These are phyloP conservation scores for Ormyrus thymus DNA, from an alignment of 2,888 invertebrate genomes.

Conservation along the genomic window DNA sequence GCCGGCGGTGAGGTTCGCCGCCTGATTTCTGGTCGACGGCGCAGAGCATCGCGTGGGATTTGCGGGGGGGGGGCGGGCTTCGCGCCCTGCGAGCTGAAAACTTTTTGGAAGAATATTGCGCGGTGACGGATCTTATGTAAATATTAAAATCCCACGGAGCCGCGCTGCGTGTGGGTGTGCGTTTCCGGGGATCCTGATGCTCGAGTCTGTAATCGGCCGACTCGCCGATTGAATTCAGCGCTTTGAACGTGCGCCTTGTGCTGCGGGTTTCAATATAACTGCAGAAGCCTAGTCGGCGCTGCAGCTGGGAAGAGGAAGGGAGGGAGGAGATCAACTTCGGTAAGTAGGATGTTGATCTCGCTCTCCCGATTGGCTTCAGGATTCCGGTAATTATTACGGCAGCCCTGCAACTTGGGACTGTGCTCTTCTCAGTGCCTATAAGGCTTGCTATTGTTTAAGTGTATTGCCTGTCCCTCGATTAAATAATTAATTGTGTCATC, in stretches of 20 bases:
- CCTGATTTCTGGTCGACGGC: too few relatives aligned
- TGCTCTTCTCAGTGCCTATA: neutral
- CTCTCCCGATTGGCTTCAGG: constrained; percentile 4
- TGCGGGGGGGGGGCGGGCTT: too few relatives aligned
- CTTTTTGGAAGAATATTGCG: too few relatives aligned
- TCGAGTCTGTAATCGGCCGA: constrained; percentile 14
- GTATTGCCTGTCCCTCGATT: neutral
- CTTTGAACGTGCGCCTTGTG: neutral
- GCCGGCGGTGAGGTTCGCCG: too few relatives aligned
- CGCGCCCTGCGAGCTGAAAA: too few relatives aligned
- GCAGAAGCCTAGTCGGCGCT: neutral
- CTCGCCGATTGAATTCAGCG: constrained; percentile 8
- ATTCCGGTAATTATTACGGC: constrained; percentile 16
- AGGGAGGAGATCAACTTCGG: too few relatives aligned
- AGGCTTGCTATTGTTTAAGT: constrained; percentile 6
- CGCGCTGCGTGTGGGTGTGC: neutral
- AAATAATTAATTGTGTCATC: too few relatives aligned
- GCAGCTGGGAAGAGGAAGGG: too few relatives aligned
- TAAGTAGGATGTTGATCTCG: too few relatives aligned
- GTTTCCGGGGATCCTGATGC: constrained; percentile 11
- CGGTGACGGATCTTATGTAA: too few relatives aligned
- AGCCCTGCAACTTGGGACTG: neutral
- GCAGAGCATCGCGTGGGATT: too few relatives aligned
- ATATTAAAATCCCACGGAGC: too few relatives aligned
- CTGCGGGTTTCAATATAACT: constrained; percentile 1